Percentiles rank a stretch among this genome's conserved stretches.
These are phyloP conservation scores for Ginglymostoma cirratum DNA, from an alignment of 2,113 vertebrate genomes.

Conservation along the genomic window DNA sequence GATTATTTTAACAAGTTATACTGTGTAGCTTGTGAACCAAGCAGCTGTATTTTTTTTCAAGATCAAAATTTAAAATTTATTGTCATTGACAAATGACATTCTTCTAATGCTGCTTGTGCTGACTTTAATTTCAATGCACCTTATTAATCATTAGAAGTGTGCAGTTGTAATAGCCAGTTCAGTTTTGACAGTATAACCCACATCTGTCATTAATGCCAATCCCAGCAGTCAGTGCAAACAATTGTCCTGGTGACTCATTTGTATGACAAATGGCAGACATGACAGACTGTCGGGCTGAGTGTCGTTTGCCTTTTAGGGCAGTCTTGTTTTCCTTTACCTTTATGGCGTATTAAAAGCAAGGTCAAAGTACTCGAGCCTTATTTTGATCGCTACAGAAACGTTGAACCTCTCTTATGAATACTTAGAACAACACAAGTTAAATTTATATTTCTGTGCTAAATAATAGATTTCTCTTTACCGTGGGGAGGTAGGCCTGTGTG, in stretches of 20 bases:
- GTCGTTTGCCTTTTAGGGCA: constrained; percentile 39
- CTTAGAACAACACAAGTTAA: not conserved
- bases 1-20: constrained; percentile 33
- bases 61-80: constrained; percentile 49
- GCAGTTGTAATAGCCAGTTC: constrained; percentile 44
- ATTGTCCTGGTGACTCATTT: constrained; percentile 45
- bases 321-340: not conserved
- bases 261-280: constrained; percentile 50
- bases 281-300: constrained; percentile 45
- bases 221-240: constrained; percentile 45
- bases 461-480: not conserved
- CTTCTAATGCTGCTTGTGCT: constrained; percentile 57
- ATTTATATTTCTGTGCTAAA: not conserved
- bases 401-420: not conserved
- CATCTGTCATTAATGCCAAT: constrained; percentile 38
- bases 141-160: constrained; percentile 60
- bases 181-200: constrained; percentile 43
- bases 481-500: not conserved
- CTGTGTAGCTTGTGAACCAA: not conserved
- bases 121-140: constrained; percentile 57
- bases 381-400: not conserved
- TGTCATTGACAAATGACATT: constrained; percentile 62
- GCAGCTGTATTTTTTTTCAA: not conserved
- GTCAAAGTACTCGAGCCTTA: not conserved
- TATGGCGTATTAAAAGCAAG: not conserved